phyloP scores from a whole-genome alignment of 2,888 invertebrate genomes.

The Drosophila buzzatii region DNA sequence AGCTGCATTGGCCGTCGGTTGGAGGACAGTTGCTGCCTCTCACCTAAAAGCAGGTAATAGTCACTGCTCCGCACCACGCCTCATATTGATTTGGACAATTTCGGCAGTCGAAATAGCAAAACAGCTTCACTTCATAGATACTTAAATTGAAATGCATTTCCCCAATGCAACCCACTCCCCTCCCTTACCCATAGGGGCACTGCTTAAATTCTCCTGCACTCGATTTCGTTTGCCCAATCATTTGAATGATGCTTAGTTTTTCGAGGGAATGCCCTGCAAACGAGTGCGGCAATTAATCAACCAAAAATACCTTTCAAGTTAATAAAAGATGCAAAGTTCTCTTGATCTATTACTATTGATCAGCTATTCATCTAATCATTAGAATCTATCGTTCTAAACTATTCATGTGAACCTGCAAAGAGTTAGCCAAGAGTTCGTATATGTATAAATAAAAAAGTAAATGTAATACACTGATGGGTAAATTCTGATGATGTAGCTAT shows the following conservation, averaged over 20 bases:
- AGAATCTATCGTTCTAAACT: no score
- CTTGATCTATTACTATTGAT: neutral
- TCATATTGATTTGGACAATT: slow-evolving; percentile 66
- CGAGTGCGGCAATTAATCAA: slow-evolving; percentile 20
- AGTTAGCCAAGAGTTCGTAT: no score
- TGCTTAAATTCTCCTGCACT: neutral
- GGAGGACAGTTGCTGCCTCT: slow-evolving; percentile 39
- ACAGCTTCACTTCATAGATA: slow-evolving; percentile 30
- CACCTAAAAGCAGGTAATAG: slow-evolving; percentile 40
- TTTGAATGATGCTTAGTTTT: slow-evolving; percentile 8
- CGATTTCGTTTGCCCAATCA: slow-evolving; percentile 5
- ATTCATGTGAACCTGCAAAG: no score
- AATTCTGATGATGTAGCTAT: no score
- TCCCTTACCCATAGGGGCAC: no score
- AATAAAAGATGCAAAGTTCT: no score
- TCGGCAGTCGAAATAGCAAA: slow-evolving; percentile 38
- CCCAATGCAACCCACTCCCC: neutral
- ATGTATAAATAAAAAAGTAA: no score
- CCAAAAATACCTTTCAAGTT: neutral
- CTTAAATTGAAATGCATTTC: slow-evolving; percentile 23
- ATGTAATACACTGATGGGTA: no score
- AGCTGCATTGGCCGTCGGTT: slow-evolving; percentile 56
- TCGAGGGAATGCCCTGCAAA: neutral
- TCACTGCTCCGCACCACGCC: slow-evolving; percentile 20
- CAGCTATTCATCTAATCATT: no score